A percentile compares a stretch with the other conserved stretches of the same genome.
Evolutionary conservation across 2,113 vertebrate species (phyloP).

Genomic region (Tetrao urogallus): DNA sequence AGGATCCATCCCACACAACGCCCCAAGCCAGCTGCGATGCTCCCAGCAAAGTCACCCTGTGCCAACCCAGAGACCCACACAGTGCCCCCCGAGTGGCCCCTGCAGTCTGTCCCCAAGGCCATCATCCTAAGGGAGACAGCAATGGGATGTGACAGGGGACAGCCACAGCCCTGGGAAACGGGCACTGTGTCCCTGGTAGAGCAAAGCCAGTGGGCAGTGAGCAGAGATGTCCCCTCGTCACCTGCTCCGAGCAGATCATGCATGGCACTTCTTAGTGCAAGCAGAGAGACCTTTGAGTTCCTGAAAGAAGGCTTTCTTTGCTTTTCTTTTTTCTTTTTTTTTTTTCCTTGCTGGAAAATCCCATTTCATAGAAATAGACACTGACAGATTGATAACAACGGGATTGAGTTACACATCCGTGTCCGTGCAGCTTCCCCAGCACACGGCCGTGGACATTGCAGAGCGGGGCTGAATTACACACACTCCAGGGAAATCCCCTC

Average conservation of each 20-base stretch:
- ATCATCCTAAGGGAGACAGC: neutral
- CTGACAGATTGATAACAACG: neutral
- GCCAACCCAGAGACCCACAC: neutral
- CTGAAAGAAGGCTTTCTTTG: neutral
- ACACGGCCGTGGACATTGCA: accelerated
- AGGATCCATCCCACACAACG: neutral
- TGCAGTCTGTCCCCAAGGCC: neutral
- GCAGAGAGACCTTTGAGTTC: neutral
- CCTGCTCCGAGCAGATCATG: neutral
- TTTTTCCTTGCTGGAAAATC: neutral
- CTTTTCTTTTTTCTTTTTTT: neutral
- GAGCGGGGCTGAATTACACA: neutral
- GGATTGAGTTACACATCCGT: accelerated
- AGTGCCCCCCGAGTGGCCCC: neutral
- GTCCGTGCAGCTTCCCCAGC: neutral
- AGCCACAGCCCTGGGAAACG: neutral
- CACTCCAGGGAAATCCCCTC: neutral
- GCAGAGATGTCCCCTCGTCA: neutral
- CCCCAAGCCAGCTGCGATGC: neutral
- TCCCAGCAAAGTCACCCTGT: neutral
- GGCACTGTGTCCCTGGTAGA: neutral
- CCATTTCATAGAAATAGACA: neutral
- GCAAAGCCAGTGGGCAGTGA: neutral
- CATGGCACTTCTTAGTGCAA: neutral
- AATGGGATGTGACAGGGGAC: neutral